Percentiles rank a stretch among this genome's conserved stretches.
These are phyloP conservation scores for Drosophila atripex DNA, from an alignment of 2,888 invertebrate species.

Conservation along the genomic window DNA sequence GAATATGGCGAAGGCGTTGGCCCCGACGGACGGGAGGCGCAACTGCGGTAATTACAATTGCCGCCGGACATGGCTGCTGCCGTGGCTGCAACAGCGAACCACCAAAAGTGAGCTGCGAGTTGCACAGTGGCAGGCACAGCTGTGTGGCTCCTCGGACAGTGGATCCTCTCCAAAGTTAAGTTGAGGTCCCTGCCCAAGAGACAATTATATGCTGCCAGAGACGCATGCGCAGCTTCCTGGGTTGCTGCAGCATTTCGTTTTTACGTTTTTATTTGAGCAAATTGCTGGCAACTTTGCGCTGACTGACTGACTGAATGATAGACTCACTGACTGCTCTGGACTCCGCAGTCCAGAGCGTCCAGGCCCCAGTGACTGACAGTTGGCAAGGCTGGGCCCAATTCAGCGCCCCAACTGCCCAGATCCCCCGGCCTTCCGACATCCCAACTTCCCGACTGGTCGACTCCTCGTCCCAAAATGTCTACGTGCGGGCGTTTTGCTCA, in stretches of 20 bases:
- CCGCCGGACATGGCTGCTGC: constrained; percentile 74
- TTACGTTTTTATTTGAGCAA: constrained; percentile 81
- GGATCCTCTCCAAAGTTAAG: constrained; percentile 33
- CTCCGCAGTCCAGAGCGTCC: constrained; percentile 42
- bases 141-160: constrained; percentile 41
- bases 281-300: constrained; percentile 77
- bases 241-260: constrained; percentile 68
- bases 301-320: constrained; percentile 77
- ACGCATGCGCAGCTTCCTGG: constrained; percentile 71
- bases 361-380: constrained; percentile 70
- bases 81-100: constrained; percentile 36
- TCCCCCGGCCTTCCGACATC: constrained; percentile 40
- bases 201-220: constrained; percentile 79
- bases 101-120: constrained; percentile 31
- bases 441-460: constrained; percentile 64
- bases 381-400: constrained; percentile 64
- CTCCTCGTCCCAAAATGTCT: constrained; percentile 64
- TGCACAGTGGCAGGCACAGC: constrained; percentile 55
- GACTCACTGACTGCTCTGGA: constrained; percentile 68
- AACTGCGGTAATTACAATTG: constrained; percentile 81
- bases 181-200: constrained; percentile 68
- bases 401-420: constrained; percentile 53
- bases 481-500: constrained; percentile 75
- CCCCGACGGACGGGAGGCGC: constrained; percentile 77
- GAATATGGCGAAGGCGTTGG: constrained; percentile 69